Conservation (phyloP, 2,113 vertebrate genomes). For the Malurus melanocephalus region DNA sequence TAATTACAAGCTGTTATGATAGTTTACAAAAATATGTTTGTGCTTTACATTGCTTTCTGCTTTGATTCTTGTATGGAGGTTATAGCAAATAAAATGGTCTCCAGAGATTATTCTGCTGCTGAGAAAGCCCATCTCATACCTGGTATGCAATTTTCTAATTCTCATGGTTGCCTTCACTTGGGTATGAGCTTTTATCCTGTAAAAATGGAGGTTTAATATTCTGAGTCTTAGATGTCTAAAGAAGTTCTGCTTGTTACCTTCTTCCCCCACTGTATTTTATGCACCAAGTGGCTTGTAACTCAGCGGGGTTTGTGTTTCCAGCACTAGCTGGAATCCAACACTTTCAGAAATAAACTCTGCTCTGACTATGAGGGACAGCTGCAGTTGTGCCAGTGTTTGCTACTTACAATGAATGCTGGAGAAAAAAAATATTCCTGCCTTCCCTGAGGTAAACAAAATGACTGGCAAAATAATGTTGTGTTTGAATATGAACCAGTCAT, state of each 20-base stretch:
- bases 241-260: neutral
- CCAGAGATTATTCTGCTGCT: neutral
- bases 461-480: neutral
- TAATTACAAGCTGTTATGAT: neutral
- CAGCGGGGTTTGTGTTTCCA: neutral
- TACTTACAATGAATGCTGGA: neutral
- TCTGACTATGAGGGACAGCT: neutral
- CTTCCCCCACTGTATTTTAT: neutral
- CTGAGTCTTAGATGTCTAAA: neutral
- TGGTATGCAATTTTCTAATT: neutral
- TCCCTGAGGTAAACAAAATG: neutral
- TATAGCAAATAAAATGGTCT: neutral
- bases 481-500: neutral
- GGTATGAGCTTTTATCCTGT: neutral
- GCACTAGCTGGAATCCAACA: neutral
- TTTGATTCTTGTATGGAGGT: neutral
- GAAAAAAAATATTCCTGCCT: neutral
- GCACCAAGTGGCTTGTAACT: neutral
- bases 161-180: neutral
- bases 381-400: neutral
- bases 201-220: neutral
- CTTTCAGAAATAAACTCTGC: neutral
- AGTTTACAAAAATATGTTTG: neutral
- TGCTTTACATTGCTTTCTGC: neutral
- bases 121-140: neutral